Percentiles rank a stretch among this genome's conserved stretches.
Evolutionary conservation across 2,888 invertebrate species (phyloP).

Genomic region (Chironomus riparius): DNA sequence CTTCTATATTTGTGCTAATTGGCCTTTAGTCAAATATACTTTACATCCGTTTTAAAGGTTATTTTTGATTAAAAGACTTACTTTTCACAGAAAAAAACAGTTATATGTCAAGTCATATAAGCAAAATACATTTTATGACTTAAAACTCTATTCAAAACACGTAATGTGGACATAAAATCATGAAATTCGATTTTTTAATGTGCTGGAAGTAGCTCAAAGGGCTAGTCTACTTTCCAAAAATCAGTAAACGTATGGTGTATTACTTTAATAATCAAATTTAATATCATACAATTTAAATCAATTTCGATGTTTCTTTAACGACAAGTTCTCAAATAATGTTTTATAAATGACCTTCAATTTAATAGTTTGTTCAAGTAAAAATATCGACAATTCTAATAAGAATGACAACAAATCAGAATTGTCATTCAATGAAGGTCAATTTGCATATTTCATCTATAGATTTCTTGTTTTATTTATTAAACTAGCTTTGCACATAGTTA

Average conservation of each 20-base stretch:
- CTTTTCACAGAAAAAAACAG: not conserved
- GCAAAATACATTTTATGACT: not conserved
- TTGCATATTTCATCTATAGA: not conserved
- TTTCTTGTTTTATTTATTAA: not conserved
- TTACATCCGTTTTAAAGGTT: not conserved
- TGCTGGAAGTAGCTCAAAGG: too few relatives aligned
- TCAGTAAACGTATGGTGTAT: too few relatives aligned
- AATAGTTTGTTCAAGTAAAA: too few relatives aligned
- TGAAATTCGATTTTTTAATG: too few relatives aligned
- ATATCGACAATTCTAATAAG: not conserved
- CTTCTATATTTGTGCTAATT: not conserved
- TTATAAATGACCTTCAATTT: not conserved
- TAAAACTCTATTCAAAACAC: too few relatives aligned
- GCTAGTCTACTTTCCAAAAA: too few relatives aligned
- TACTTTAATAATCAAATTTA: too few relatives aligned
- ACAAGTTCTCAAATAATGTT: not conserved
- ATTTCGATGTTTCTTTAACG: not conserved
- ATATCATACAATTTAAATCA: not conserved
- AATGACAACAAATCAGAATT: not conserved
- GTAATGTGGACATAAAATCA: too few relatives aligned
- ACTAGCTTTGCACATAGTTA: too few relatives aligned
- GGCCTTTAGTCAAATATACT: not conserved
- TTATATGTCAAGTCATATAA: not conserved
- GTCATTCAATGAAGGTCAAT: slow-evolving; percentile 14
- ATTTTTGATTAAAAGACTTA: not conserved